Conservation (phyloP, 2,113 vertebrate genomes). For the Microcebus murinus region DNA sequence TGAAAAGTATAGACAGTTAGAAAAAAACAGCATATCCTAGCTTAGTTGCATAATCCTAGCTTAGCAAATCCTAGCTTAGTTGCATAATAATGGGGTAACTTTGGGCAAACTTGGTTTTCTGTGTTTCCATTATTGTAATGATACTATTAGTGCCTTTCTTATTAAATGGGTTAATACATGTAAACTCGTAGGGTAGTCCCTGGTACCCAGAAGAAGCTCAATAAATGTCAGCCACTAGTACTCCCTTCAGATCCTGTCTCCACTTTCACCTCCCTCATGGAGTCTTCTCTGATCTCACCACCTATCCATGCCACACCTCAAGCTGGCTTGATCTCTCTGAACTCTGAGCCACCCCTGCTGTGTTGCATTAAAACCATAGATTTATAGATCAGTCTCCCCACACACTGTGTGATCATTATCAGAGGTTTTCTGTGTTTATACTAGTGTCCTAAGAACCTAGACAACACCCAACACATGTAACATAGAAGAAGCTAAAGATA, state of each 20-base stretch:
- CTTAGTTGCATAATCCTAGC: not conserved
- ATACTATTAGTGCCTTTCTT: not conserved
- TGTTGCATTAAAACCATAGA: rapidly evolving
- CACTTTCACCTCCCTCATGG: not conserved
- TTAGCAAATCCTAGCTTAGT: not conserved
- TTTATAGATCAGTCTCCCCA: not conserved
- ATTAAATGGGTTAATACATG: not conserved
- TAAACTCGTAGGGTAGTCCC: not conserved
- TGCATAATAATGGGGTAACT: not conserved
- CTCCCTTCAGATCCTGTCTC: not conserved
- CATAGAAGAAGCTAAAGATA: not conserved
- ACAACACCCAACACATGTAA: rapidly evolving
- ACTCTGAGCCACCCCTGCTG: not conserved
- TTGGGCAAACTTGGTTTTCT: not conserved
- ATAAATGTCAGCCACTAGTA: not conserved
- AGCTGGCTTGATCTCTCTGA: not conserved
- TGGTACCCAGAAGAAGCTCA: not conserved
- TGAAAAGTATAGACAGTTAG: not conserved
- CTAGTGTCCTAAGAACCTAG: not conserved
- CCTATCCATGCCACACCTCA: too few relatives aligned
- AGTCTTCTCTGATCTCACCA: not conserved
- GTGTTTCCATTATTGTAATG: not conserved
- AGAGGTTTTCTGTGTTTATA: not conserved
- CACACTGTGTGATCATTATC: rapidly evolving
- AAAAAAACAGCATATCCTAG: too few relatives aligned